Evolutionary conservation across 2,888 invertebrate species (phyloP).

Genomic region (Caenorhabditis macrosperma): DNA sequence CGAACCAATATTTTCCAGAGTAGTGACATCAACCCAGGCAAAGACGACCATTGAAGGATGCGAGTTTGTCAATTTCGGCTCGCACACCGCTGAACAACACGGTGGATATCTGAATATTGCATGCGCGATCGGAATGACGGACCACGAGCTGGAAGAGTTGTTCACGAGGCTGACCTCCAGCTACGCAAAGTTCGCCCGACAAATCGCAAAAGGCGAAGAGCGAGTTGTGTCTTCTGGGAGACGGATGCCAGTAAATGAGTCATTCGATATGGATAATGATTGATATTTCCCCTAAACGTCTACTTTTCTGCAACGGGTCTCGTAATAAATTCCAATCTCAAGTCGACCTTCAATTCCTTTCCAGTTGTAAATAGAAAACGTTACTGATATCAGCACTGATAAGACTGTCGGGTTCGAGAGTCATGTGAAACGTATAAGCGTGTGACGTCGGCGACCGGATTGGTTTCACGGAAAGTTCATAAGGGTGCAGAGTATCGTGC

Average conservation of each 20-base stretch:
- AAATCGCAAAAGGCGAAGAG: conserved; percentile 33
- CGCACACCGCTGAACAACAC: conserved; percentile 69
- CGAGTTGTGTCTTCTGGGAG: conserved; percentile 11
- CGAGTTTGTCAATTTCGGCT: conserved; percentile 73
- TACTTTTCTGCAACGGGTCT: background rate
- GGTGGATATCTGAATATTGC: conserved; percentile 75
- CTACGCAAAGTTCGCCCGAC: conserved; percentile 57
- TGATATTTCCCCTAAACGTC: conserved; percentile 1
- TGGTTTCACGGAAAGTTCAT: conserved; percentile 8
- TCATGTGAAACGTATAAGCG: conserved; percentile 29
- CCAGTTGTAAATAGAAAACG: conserved; percentile 17
- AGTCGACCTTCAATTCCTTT: background rate
- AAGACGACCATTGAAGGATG: conserved; percentile 63
- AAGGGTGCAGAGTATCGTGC: conserved; percentile 28
- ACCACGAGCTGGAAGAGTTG: conserved; percentile 69
- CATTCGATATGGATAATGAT: conserved; percentile 54
- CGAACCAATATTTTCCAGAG: conserved; percentile 50
- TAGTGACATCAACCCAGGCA: conserved; percentile 60
- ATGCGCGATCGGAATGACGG: conserved; percentile 72
- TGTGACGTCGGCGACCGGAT: conserved; percentile 18
- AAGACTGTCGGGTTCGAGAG: conserved; percentile 12
- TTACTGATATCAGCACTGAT: conserved; percentile 18
- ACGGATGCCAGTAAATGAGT: conserved; percentile 23
- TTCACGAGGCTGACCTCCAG: conserved; percentile 64
- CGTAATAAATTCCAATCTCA: background rate